Conservation (phyloP, 2,797 vertebrate genomes). For the Spinus pinus region DNA sequence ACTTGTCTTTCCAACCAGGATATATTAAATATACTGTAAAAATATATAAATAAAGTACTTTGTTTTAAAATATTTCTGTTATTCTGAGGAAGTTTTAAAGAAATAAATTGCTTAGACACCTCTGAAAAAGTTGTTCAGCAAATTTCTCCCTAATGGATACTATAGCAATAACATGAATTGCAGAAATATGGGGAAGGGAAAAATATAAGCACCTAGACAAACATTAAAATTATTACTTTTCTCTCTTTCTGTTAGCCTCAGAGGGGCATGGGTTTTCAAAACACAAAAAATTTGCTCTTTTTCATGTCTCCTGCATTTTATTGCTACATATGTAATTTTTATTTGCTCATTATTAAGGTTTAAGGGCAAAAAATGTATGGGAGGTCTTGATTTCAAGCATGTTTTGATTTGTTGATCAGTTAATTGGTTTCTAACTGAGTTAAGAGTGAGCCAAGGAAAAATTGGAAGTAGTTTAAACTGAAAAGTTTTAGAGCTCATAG, state of each 20-base stretch:
- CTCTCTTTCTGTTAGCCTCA: neutral
- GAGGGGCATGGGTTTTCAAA: fast-evolving
- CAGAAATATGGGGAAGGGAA: neutral
- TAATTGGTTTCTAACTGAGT: neutral
- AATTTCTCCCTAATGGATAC: neutral
- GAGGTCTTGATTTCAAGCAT: neutral
- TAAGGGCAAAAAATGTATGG: neutral
- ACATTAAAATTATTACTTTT: neutral
- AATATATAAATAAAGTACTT: neutral
- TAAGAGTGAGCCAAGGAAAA: neutral
- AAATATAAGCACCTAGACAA: neutral
- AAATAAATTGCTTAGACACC: neutral
- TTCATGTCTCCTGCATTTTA: neutral
- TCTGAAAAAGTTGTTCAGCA: neutral
- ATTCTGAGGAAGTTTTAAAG: neutral
- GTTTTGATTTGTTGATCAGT: neutral
- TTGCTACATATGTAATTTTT: neutral
- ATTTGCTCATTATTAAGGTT: neutral
- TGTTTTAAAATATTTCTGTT: neutral
- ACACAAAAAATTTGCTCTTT: neutral
- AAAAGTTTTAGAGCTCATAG: neutral
- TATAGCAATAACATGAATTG: neutral
- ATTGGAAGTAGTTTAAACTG: neutral
- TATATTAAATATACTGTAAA: neutral
- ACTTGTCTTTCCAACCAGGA: neutral